phyloP scores from a whole-genome alignment of 2,113 vertebrate species.

The Nannospalax galili region DNA sequence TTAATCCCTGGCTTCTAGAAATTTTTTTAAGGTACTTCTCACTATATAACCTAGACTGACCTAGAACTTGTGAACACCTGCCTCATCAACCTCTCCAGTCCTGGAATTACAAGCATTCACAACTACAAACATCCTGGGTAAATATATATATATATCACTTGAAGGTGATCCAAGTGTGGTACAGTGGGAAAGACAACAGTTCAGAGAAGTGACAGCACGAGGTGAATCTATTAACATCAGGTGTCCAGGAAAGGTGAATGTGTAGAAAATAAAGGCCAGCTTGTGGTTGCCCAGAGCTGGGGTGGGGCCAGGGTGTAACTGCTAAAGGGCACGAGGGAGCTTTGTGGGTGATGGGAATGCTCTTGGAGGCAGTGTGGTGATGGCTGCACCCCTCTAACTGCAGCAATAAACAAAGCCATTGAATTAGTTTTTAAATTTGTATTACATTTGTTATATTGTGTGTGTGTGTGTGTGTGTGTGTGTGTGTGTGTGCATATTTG shows the following conservation, averaged over 20 bases:
- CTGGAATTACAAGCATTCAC: background rate
- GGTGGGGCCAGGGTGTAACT: background rate
- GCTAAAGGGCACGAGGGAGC: background rate
- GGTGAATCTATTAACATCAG: background rate
- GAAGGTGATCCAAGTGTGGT: fast-evolving
- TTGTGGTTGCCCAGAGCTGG: background rate
- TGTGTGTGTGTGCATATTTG: no score
- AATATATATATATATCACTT: no score
- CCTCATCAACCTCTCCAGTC: background rate
- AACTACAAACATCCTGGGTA: background rate
- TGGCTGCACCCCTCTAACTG: background rate
- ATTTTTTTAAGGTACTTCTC: background rate
- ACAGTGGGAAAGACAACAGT: fast-evolving
- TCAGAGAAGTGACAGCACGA: background rate
- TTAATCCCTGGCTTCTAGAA: no score
- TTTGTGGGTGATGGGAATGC: background rate
- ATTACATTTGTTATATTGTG: background rate
- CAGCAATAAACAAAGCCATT: background rate
- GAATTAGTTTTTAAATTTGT: background rate
- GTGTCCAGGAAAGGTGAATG: background rate
- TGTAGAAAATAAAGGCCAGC: background rate
- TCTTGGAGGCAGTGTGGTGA: background rate
- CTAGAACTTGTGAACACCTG: background rate
- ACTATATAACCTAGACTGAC: background rate
- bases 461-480: no score